Evolutionary conservation across 2,113 vertebrate species (phyloP).

Genomic region (Paracanthobrama guichenoti): DNA sequence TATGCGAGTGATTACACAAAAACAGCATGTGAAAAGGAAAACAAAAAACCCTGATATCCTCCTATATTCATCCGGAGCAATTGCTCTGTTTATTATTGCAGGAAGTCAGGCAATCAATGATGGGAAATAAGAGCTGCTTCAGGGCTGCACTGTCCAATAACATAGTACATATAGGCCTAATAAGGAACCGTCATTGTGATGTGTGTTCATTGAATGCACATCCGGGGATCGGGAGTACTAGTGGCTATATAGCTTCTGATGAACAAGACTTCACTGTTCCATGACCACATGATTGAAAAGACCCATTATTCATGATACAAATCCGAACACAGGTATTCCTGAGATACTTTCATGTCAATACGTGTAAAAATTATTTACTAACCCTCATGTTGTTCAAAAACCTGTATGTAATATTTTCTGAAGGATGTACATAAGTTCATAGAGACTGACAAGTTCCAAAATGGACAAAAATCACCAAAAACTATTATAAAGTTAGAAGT

Average conservation of each 20-base stretch:
- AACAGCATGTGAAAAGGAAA: constrained; percentile 38
- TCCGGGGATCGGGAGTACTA: not conserved
- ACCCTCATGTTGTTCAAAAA: not conserved
- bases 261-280: not conserved
- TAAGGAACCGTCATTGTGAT: constrained; percentile 42
- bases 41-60: constrained; percentile 64
- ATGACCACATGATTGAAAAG: constrained; percentile 35
- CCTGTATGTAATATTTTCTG: not conserved
- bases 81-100: constrained; percentile 73
- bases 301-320: constrained; percentile 7
- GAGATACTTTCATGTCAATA: not conserved
- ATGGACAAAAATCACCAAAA: not conserved
- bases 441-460: not conserved
- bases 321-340: not conserved
- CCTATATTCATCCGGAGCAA: constrained; percentile 62
- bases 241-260: not conserved
- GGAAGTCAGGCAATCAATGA: constrained; percentile 67
- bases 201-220: not conserved
- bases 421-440: not conserved
- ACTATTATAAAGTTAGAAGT: not conserved
- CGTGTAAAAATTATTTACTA: not conserved
- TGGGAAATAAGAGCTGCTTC: constrained; percentile 68
- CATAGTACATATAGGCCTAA: constrained; percentile 30
- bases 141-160: constrained; percentile 43
- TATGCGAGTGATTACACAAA: constrained; percentile 67